phyloP scores from a whole-genome alignment of 2,113 vertebrate genomes.

The Taurulus bubalis region DNA sequence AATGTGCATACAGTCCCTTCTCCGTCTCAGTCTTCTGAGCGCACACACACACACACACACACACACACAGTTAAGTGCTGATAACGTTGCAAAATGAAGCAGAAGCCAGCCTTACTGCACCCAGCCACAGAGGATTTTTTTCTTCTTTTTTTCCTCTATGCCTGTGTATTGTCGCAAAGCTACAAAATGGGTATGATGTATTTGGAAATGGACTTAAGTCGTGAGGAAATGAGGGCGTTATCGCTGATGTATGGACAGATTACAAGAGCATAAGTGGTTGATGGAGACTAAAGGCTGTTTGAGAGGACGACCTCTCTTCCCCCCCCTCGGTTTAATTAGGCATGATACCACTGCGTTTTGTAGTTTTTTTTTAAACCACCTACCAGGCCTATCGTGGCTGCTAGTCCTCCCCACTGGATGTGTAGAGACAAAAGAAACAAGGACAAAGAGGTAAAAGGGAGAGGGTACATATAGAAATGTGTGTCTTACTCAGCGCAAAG shows the following conservation, averaged over 20 bases:
- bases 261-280: conserved; percentile 47
- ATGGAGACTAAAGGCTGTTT: conserved; percentile 49
- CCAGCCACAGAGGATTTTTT: no score
- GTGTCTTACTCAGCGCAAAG: conserved; percentile 70
- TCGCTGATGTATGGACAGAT: conserved; percentile 61
- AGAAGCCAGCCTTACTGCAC: conserved; percentile 15
- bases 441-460: conserved; percentile 43
- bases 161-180: conserved; percentile 19
- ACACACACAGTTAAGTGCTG: conserved; percentile 26
- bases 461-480: conserved; percentile 50
- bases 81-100: conserved; percentile 30
- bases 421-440: conserved; percentile 83
- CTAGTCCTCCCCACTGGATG: conserved; percentile 92
- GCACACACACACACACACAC: conserved; percentile 5
- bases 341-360: conserved; percentile 37
- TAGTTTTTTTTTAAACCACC: conserved; percentile 79
- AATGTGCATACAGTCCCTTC: conserved; percentile 7
- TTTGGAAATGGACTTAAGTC: conserved; percentile 44
- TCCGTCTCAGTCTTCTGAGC: neutral
- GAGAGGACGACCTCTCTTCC: conserved; percentile 39
- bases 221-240: conserved; percentile 57
- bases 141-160: no score
- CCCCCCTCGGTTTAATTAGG: conserved; percentile 52
- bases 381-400: conserved; percentile 98
- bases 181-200: conserved; percentile 38